A percentile compares a stretch with the other conserved stretches of the same genome.
Evolutionary conservation across 2,113 vertebrate genomes (phyloP).

Genomic region (Pagrus major): DNA sequence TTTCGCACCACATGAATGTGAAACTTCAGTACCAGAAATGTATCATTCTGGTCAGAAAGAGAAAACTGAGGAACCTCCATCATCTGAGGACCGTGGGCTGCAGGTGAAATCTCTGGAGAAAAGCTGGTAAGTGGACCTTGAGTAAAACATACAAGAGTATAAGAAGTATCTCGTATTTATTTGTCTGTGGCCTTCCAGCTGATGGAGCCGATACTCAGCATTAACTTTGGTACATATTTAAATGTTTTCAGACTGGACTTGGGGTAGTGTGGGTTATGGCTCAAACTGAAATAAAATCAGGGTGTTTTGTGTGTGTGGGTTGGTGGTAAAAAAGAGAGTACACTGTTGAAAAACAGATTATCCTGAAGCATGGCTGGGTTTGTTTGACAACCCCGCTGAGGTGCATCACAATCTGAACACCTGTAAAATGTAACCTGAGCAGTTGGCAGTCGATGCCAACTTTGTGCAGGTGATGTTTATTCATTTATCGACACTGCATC

Average conservation of each 20-base stretch:
- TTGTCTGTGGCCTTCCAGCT: neutral
- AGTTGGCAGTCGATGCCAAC: neutral
- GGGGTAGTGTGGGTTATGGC: neutral
- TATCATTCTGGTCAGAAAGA: no score
- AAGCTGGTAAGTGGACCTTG: neutral
- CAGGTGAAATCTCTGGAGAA: neutral
- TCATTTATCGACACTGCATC: neutral
- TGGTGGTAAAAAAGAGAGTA: neutral
- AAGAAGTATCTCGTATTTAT: neutral
- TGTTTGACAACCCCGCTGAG: neutral
- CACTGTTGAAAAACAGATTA: constrained; percentile 1
- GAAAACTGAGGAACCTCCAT: neutral
- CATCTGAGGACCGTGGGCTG: neutral
- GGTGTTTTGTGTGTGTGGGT: neutral
- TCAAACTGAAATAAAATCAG: neutral
- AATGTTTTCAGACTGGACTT: neutral
- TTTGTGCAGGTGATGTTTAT: constrained; percentile 1
- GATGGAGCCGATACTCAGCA: no score
- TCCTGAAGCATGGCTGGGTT: constrained; percentile 5
- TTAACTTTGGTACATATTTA: neutral
- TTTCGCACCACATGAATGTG: no score
- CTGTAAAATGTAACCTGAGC: neutral
- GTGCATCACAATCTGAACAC: constrained; percentile 3
- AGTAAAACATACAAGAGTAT: neutral
- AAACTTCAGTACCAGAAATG: no score